Evolutionary conservation across 2,797 vertebrate genomes (phyloP).

Genomic region (Enteromius mattozi): DNA sequence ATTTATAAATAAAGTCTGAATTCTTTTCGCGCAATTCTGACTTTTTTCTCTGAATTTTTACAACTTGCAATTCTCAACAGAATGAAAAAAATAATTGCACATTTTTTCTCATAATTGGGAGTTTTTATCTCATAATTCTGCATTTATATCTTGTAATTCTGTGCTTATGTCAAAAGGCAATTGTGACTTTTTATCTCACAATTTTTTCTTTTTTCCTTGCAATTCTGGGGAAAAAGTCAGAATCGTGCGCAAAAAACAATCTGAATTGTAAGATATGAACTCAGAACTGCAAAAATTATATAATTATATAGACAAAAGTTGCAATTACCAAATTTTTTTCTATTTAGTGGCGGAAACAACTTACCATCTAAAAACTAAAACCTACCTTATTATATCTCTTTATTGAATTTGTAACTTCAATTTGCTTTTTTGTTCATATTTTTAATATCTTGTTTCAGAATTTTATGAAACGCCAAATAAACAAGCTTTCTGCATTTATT

Average conservation of each 20-base stretch:
- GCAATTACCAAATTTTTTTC: neutral
- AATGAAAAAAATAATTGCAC: no score
- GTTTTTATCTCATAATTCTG: neutral
- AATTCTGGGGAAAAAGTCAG: neutral
- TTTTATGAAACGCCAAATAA: neutral
- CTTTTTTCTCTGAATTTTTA: neutral
- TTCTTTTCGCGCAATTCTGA: neutral
- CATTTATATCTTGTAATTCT: neutral
- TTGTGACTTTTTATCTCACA: neutral
- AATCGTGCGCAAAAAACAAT: neutral
- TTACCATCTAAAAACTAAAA: neutral
- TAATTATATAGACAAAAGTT: neutral
- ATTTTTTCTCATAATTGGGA: neutral
- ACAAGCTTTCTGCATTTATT: neutral
- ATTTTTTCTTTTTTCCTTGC: neutral
- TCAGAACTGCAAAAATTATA: no score
- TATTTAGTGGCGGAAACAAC: no score
- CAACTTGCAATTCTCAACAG: neutral
- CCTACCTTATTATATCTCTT: neutral
- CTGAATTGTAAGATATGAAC: no score
- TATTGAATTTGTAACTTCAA: neutral
- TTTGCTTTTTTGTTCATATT: neutral
- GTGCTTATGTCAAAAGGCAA: neutral
- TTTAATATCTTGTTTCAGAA: neutral
- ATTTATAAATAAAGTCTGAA: neutral